Base-by-base conservation (phyloP, 2,113 vertebrate genomes). In the Columbina picui region DNA sequence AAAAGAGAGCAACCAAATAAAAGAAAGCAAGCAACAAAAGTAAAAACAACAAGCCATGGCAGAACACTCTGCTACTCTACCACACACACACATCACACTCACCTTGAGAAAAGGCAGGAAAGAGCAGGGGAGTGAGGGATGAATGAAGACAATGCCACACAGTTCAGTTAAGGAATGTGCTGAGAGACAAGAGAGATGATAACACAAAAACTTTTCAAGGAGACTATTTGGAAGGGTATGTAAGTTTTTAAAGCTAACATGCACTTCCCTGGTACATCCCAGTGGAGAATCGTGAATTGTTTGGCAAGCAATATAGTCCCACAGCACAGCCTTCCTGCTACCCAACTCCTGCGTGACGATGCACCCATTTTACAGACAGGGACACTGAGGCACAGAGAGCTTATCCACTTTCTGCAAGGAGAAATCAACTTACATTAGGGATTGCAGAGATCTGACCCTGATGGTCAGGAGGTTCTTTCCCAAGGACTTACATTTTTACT, bases 1-100 rank as follows among this genome's bases (percentile, higher is more conserved):
- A 52, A 84, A 73, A 57, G 50, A 82, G 90, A 89, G 80, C 80
- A 90, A 50, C 29, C 8, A 38, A n/a, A 84, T 77, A 32, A 69
- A 89, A 71, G 68, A 64, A 89, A 91, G 70, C 89, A 82, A 70
- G 32, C 52, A 87, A 47, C 15, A 49, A 47, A 77, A 60, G 90
- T 16, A 12, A 83, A 78, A 80, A 23, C 84, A 67, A 27, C 82
- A 87, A 68, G 76, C 81, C 89, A 30, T 61, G 60, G 63, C 78
- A 73, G 55, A 91, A 59, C 74, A 36, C 81, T 93, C 89, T 56
- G 74, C 92, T 92, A 36, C 81, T 93, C 89, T 56, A 65, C 92
- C 90, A 56, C 1, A 0, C 52, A 43, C 64, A 63, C 73, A 25
- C 81, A 82, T 74, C 36, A 9, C 57, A 79, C 56, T 29, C 4